Conservation (phyloP, 2,113 vertebrate species). For the Chauna torquata region DNA sequence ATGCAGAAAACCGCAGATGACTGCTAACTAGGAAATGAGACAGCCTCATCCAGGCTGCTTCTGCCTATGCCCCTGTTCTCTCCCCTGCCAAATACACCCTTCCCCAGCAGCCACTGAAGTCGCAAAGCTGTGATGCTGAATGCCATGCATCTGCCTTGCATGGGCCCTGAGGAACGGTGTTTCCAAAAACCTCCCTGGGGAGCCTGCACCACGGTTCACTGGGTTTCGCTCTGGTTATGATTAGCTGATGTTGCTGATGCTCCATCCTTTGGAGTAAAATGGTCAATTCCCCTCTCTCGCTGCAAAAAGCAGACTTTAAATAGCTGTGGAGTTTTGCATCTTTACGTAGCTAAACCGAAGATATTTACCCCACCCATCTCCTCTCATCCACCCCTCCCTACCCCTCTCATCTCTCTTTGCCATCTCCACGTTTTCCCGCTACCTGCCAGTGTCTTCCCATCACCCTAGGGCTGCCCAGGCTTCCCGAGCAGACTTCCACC, state of each 20-base stretch:
- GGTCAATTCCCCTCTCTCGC: not conserved
- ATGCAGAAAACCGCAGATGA: rapidly evolving
- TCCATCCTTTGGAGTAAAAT: rapidly evolving
- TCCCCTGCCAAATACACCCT: not conserved
- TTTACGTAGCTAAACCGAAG: not conserved
- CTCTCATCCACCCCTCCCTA: not conserved
- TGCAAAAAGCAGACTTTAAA: not conserved
- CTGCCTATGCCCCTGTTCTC: not conserved
- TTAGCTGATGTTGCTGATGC: not conserved
- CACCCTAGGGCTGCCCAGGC: too few relatives aligned
- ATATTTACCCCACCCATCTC: rapidly evolving
- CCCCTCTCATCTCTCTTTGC: not conserved
- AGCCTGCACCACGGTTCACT: not conserved
- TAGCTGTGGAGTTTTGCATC: not conserved
- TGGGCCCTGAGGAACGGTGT: not conserved
- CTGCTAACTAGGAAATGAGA: not conserved
- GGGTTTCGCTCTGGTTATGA: not conserved
- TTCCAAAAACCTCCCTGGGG: not conserved
- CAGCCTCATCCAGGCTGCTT: not conserved
- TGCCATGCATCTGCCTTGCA: not conserved
- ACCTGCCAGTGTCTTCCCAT: not conserved
- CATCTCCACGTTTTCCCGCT: not conserved
- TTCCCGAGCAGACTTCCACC: too few relatives aligned
- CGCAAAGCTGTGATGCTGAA: not conserved
- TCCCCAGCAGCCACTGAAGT: not conserved